Evolutionary conservation across 2,888 invertebrate genomes (phyloP).

Genomic region (Fragum fragum): DNA sequence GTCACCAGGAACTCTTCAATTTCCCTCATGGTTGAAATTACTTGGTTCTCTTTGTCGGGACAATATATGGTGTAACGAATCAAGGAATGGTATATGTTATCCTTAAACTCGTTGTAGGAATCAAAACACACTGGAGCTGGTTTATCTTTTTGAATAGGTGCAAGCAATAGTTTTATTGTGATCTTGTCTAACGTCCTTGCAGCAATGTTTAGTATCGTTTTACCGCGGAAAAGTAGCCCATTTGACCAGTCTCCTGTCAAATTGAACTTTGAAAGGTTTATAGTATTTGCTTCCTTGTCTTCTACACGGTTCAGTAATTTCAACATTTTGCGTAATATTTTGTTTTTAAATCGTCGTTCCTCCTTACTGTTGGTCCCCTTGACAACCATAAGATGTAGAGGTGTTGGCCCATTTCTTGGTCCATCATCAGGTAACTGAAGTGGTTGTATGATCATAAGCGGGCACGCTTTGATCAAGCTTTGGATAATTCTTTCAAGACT

Average conservation of each 20-base stretch:
- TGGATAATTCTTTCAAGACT: background rate
- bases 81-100: conserved; percentile 19
- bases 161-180: background rate
- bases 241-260: background rate
- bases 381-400: conserved; percentile 22
- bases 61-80: background rate
- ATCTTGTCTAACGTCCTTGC: background rate
- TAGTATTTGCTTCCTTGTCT: background rate
- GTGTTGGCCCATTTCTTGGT: conserved; percentile 3
- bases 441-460: background rate
- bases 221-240: background rate
- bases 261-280: background rate
- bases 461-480: background rate
- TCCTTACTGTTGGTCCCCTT: background rate
- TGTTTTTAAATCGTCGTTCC: background rate
- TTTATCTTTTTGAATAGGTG: no score
- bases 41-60: background rate
- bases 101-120: background rate
- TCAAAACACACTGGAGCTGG: background rate
- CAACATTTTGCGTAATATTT: background rate
- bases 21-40: background rate
- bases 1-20: background rate
- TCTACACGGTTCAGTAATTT: no score
- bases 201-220: conserved; percentile 6
- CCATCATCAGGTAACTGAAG: background rate